phyloP scores from a whole-genome alignment of 2,113 vertebrate species.

The Sterna hirundo region DNA sequence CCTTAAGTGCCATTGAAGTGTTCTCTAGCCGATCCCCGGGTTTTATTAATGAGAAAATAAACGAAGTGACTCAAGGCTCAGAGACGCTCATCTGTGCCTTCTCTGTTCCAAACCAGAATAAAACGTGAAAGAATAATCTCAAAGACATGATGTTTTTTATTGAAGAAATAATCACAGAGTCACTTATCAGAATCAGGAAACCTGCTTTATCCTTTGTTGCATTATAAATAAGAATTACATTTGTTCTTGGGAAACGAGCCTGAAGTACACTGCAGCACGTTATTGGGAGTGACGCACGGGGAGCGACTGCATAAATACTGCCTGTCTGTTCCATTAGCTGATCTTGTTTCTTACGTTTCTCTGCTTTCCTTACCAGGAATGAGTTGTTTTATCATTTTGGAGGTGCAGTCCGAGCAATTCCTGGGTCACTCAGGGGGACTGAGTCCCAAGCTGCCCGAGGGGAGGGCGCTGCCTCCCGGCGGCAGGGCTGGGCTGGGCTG shows the following conservation, averaged over 20 bases:
- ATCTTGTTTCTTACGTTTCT: neutral
- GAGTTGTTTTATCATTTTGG: neutral
- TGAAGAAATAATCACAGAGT: slow-evolving; percentile 51
- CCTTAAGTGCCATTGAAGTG: neutral
- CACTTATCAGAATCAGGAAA: slow-evolving; percentile 26
- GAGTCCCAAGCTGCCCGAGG: neutral
- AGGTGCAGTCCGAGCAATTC: neutral
- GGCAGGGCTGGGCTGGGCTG: neutral
- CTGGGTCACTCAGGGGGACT: neutral
- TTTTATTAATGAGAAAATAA: slow-evolving; percentile 46
- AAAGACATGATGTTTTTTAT: neutral
- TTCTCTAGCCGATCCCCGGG: neutral
- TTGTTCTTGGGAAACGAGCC: slow-evolving; percentile 42
- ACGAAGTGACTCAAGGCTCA: neutral
- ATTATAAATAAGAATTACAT: slow-evolving; percentile 63
- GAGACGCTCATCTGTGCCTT: neutral
- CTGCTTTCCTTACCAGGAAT: neutral
- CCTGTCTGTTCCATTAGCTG: slow-evolving; percentile 31
- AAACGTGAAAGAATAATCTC: slow-evolving; percentile 36
- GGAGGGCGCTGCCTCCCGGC: neutral
- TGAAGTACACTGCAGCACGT: neutral
- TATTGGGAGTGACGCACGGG: neutral
- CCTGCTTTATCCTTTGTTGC: slow-evolving; percentile 50
- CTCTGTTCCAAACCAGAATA: slow-evolving; percentile 3
- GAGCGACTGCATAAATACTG: slow-evolving; percentile 1